Percentiles rank a stretch among this genome's conserved stretches.
Evolutionary conservation across 2,113 vertebrate genomes (phyloP).

Genomic region (Amphilophus citrinellus): DNA sequence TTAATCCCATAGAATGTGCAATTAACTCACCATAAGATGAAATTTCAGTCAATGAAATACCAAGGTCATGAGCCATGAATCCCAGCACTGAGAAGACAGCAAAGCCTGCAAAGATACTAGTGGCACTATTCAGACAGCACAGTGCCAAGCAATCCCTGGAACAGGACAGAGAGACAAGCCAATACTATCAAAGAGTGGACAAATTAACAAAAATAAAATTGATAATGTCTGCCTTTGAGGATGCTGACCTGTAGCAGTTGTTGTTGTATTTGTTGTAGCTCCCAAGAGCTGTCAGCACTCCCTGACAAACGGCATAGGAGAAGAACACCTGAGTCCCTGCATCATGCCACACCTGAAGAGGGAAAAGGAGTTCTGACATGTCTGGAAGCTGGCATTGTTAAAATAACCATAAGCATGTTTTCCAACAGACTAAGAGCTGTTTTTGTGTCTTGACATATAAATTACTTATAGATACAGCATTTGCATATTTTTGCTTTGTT

Average conservation of each 20-base stretch:
- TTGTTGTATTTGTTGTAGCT: conserved; percentile 96
- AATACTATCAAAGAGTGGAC: neutral
- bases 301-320: conserved; percentile 89
- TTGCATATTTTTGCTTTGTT: neutral
- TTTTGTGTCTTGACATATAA: neutral
- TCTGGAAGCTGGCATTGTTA: neutral
- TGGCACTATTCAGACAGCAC: conserved; percentile 88
- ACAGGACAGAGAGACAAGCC: neutral
- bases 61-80: conserved; percentile 85
- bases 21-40: conserved; percentile 75
- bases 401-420: conserved; percentile 13
- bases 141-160: conserved; percentile 88
- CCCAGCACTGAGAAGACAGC: conserved; percentile 89
- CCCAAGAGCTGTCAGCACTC: conserved; percentile 90
- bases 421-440: neutral
- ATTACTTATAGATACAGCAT: neutral
- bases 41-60: conserved; percentile 73
- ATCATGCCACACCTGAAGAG: conserved; percentile 89
- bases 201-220: fast-evolving
- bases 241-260: conserved; percentile 90
- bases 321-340: conserved; percentile 92
- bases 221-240: neutral
- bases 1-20: neutral
- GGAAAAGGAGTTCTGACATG: neutral
- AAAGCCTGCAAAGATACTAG: conserved; percentile 89